phyloP scores from a whole-genome alignment of 2,113 vertebrate genomes.

The Pteropus alecto region DNA sequence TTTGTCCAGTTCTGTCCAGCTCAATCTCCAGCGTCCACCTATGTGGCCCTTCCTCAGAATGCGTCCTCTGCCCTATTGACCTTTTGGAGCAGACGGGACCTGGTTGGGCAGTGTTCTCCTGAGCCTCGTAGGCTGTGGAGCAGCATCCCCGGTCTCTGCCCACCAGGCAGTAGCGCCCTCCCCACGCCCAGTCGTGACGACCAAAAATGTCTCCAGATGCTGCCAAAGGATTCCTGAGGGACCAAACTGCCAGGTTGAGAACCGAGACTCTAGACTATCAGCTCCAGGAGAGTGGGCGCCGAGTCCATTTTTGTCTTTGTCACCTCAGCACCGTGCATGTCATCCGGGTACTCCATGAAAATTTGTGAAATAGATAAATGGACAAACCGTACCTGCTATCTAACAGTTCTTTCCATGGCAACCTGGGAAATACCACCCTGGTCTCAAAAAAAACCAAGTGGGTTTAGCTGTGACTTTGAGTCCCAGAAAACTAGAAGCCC shows the following conservation, averaged over 20 bases:
- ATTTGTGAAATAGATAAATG: background rate
- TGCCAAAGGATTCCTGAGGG: background rate
- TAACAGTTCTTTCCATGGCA: background rate
- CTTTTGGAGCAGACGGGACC: rapidly evolving
- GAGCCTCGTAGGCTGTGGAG: background rate
- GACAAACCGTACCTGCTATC: background rate
- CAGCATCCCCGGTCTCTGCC: background rate
- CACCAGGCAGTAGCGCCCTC: background rate
- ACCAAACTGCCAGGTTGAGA: background rate
- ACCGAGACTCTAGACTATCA: background rate
- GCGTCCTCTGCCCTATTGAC: background rate
- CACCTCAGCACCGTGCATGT: rapidly evolving
- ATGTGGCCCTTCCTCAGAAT: background rate
- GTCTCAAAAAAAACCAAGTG: background rate
- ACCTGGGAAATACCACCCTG: background rate
- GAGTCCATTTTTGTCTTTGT: rapidly evolving
- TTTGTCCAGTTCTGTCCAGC: background rate
- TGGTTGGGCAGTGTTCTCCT: background rate
- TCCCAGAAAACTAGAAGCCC: background rate
- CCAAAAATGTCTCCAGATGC: background rate
- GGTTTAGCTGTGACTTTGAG: background rate
- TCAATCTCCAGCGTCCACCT: rapidly evolving
- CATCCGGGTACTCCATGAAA: rapidly evolving
- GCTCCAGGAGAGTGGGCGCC: background rate
- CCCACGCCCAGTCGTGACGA: background rate